A percentile compares a stretch with the other conserved stretches of the same genome.
phyloP scores from a whole-genome alignment of 2,797 vertebrate genomes.

The Kryptopterus vitreolus region DNA sequence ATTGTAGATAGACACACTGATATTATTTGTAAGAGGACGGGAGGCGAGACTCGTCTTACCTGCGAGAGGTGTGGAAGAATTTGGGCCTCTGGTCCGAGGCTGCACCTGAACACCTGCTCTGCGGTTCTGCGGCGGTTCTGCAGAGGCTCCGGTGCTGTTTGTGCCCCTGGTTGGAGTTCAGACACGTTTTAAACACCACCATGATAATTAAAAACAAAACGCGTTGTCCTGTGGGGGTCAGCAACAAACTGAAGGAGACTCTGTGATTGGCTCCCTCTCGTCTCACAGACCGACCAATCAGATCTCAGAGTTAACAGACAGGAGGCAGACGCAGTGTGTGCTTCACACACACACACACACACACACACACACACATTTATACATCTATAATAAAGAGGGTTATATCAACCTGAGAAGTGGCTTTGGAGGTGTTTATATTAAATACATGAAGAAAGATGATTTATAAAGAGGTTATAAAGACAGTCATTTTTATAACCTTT shows the following conservation, averaged over 20 bases:
- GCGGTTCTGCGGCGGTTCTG: conserved; percentile 23
- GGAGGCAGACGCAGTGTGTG: background rate
- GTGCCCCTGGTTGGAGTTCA: conserved; percentile 25
- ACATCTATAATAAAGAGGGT: too few relatives aligned
- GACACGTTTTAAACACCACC: conserved; percentile 58
- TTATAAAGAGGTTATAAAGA: too few relatives aligned
- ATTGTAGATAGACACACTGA: too few relatives aligned
- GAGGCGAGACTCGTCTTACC: conserved; percentile 45
- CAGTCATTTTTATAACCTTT: too few relatives aligned
- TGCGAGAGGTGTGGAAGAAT: conserved; percentile 28
- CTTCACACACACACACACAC: background rate
- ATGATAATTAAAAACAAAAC: conserved; percentile 60
- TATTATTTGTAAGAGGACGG: background rate
- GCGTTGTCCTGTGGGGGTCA: conserved; percentile 44
- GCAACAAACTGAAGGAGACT: conserved; percentile 39
- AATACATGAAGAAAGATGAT: too few relatives aligned
- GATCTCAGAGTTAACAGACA: conserved; percentile 50
- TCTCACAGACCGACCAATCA: conserved; percentile 51
- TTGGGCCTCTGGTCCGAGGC: conserved; percentile 35
- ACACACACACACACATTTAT: too few relatives aligned
- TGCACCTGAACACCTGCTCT: conserved; percentile 9
- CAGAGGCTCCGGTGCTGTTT: conserved; percentile 24
- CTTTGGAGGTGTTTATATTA: too few relatives aligned
- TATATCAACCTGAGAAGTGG: too few relatives aligned
- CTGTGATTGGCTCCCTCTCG: conserved; percentile 52